These are phyloP conservation scores for Plutomurus gul DNA, from an alignment of 1,140 invertebrate genomes.

Conservation along the genomic window DNA sequence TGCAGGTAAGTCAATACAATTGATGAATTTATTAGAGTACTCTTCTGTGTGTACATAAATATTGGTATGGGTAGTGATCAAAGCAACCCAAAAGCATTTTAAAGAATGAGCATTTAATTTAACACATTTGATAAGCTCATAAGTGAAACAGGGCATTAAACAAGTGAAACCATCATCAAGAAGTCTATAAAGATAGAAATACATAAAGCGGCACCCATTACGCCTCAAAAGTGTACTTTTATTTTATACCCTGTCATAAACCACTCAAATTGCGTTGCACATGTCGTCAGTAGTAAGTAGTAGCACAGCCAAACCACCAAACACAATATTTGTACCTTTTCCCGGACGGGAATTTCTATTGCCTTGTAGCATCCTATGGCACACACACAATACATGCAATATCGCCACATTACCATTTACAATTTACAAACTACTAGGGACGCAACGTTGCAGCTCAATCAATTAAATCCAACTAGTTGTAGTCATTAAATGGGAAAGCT, in stretches of 20 bases:
- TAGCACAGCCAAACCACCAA: neutral
- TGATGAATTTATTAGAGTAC: too few relatives aligned
- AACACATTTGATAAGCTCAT: conserved; percentile 24
- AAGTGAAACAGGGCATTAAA: conserved; percentile 22
- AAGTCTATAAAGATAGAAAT: conserved; percentile 30
- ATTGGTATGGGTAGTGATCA: too few relatives aligned
- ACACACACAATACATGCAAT: too few relatives aligned
- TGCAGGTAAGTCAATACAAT: too few relatives aligned
- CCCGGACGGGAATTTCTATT: too few relatives aligned
- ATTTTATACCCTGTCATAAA: conserved; percentile 35
- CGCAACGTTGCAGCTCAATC: conserved; percentile 15
- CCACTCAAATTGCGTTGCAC: conserved; percentile 16
- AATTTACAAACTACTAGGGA: neutral
- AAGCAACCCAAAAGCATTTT: too few relatives aligned
- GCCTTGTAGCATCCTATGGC: too few relatives aligned
- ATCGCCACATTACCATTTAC: conserved; percentile 9
- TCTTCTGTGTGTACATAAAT: too few relatives aligned
- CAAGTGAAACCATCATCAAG: conserved; percentile 7
- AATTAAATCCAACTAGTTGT: neutral
- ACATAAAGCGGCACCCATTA: conserved; percentile 28
- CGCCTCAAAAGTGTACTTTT: conserved; percentile 26
- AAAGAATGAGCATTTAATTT: conserved; percentile 5
- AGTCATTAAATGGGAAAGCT: neutral
- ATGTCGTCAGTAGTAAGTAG: conserved; percentile 1
- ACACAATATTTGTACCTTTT: neutral